Base-by-base conservation (phyloP, 2,888 invertebrate genomes). In the Ochropleura plecta region DNA sequence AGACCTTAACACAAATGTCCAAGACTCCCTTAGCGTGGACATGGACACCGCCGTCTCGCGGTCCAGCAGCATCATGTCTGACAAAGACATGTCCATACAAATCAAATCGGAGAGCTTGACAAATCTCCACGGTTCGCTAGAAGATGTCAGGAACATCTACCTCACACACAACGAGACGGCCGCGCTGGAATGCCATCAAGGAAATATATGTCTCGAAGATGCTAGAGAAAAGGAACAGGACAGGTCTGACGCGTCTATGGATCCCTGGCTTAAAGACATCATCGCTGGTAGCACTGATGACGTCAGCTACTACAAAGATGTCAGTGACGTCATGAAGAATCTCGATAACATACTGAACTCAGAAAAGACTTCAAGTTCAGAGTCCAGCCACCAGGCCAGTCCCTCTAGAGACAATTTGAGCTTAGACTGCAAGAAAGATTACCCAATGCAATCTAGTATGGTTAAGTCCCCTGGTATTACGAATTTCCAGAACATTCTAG, bases 61-160 rank as follows among this genome's bases (percentile, higher is more conserved):
- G 42, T 95, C 95, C 51, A 95, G 95, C 84, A 95, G 95, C 83
- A 94, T 95, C 68, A 93, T 95, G 93, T 96, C 96, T 5, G 96
- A 96, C 68, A 93, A 91, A 82, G 96, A 96, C 42, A 91, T 95
- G 57, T 94, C 95, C 0, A 82, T 92, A 49, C 95, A 94, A 87
- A 91, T 93, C 68, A 96, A 95, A 84, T 96, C 97, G 0, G 97
- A 97, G 55, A 97, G 97, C 85, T 92, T 97, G 57, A 97, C 96
- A 57, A 98, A 98, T 89, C 94, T 98, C 1, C 97, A 98, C 85
- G 98, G 98, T 0, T 98, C 98, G 1, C 92, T 98, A 7, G 97
- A 97, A 77, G 97, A 97, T 88, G 95, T 97, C 1, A 90, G 95
- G 46, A 96, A 96, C 76, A 96, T 96, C 75, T 96, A 96, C 86